A percentile compares a stretch with the other conserved stretches of the same genome.
Evolutionary conservation across 2,797 vertebrate genomes (phyloP).

Genomic region (Acanthopagrus latus): DNA sequence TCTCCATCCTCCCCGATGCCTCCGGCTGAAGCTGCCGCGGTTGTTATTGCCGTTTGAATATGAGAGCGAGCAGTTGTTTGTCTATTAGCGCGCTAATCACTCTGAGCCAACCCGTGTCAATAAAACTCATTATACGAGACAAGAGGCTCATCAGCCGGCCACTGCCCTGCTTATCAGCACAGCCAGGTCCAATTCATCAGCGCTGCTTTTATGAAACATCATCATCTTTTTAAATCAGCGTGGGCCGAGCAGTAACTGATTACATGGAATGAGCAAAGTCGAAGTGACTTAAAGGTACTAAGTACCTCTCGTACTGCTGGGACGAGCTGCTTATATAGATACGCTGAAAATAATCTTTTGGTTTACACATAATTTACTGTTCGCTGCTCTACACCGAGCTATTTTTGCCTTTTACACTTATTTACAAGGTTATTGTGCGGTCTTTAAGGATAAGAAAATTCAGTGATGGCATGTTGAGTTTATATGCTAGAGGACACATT

Average conservation of each 20-base stretch:
- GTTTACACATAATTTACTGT: not conserved
- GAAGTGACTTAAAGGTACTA: not conserved
- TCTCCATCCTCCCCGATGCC: not conserved
- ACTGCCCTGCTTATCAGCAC: conserved; percentile 56
- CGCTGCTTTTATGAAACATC: conserved; percentile 20
- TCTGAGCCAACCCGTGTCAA: conserved; percentile 55
- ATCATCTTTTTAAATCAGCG: conserved; percentile 50
- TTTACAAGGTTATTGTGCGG: not conserved
- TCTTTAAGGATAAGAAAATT: no score
- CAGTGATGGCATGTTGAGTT: no score
- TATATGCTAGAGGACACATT: no score
- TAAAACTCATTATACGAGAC: conserved; percentile 72
- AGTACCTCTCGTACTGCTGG: not conserved
- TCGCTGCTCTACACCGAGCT: not conserved
- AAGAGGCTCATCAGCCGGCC: conserved; percentile 54
- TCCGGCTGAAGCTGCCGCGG: not conserved
- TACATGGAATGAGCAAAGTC: not conserved
- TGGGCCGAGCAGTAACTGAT: not conserved
- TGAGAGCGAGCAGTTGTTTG: conserved; percentile 56
- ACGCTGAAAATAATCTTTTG: not conserved
- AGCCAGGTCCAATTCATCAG: conserved; percentile 66
- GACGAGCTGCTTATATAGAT: not conserved
- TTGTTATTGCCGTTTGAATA: conserved; percentile 18
- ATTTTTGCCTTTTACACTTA: not conserved
- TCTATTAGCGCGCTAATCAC: conserved; percentile 65